Conservation (phyloP, 2,888 invertebrate genomes). For the Monopis laevigella region DNA sequence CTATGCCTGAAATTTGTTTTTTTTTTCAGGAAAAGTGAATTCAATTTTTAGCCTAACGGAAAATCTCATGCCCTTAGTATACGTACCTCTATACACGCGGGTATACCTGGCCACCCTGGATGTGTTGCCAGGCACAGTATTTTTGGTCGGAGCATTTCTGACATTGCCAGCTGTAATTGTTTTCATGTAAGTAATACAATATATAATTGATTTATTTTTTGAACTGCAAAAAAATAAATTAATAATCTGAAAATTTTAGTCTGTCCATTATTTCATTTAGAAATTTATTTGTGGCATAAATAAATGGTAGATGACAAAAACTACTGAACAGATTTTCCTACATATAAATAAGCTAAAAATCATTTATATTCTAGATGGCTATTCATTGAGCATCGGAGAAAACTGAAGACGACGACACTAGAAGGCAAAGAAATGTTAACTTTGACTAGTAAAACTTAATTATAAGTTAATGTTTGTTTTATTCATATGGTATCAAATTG, state of each 20-base stretch:
- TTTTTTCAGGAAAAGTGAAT: conserved; percentile 70
- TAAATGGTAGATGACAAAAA: no score
- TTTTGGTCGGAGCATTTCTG: conserved; percentile 70
- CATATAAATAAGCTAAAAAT: neutral
- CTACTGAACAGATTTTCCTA: neutral
- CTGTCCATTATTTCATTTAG: no score
- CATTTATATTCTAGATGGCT: conserved; percentile 25
- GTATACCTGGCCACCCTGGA: conserved; percentile 73
- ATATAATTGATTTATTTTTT: neutral
- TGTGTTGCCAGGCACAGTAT: conserved; percentile 72
- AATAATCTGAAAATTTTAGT: no score
- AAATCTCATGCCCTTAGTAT: conserved; percentile 73
- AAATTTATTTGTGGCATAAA: no score
- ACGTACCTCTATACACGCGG: conserved; percentile 74
- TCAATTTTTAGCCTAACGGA: conserved; percentile 73
- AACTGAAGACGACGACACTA: conserved; percentile 16
- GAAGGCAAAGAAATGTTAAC: no score
- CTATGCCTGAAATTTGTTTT: no score
- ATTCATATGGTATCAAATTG: no score
- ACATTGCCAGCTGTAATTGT: conserved; percentile 71
- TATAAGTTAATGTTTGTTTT: no score
- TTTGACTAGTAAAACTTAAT: no score
- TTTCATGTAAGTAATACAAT: conserved; percentile 54
- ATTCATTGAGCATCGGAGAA: conserved; percentile 31
- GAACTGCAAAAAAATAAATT: neutral